Conservation (phyloP, 1,140 invertebrate genomes). For the Mamestra configurata region DNA sequence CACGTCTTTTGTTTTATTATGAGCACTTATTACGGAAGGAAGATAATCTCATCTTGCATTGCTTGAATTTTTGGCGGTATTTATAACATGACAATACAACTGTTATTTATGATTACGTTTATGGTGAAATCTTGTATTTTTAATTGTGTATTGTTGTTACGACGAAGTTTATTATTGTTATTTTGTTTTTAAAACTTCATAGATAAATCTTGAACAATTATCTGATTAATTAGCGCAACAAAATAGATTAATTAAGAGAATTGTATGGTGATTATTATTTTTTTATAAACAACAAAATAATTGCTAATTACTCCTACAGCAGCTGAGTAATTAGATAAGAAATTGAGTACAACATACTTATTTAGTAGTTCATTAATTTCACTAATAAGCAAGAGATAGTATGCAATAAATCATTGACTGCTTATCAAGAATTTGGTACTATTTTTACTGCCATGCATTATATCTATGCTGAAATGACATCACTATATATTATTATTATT, state of each 20-base stretch:
- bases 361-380: not conserved
- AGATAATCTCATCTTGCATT: not conserved
- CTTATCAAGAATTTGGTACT: not conserved
- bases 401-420: not conserved
- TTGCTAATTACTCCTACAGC: not conserved
- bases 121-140: not conserved
- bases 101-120: not conserved
- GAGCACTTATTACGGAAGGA: not conserved
- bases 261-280: not conserved
- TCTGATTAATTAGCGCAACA: not conserved
- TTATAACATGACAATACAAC: not conserved
- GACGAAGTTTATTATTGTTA: not conserved
- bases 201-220: not conserved
- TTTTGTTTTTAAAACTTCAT: not conserved
- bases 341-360: not conserved
- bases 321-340: constrained; percentile 8
- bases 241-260: not conserved
- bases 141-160: not conserved
- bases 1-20: not conserved
- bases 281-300: not conserved
- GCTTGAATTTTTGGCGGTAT: not conserved
- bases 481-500: too few species aligned
- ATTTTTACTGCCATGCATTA: not conserved
- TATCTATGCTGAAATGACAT: constrained; percentile 21
- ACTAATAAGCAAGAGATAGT: not conserved